Evolutionary conservation across 2,797 vertebrate genomes (phyloP).

Genomic region (Helarctos malayanus): DNA sequence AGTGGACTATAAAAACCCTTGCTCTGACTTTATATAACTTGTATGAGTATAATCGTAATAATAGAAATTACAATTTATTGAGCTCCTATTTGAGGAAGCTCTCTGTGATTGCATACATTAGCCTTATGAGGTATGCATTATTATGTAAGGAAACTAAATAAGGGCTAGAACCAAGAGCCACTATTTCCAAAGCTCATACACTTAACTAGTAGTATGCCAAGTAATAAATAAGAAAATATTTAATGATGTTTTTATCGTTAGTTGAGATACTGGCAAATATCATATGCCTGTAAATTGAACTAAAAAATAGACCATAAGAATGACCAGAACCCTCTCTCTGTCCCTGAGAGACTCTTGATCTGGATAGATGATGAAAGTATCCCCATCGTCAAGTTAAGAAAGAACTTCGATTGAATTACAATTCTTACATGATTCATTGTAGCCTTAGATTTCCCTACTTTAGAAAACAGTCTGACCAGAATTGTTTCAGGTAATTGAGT

Average conservation of each 20-base stretch:
- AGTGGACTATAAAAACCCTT: neutral
- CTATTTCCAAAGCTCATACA: neutral
- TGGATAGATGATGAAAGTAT: constrained; percentile 31
- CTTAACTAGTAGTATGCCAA: neutral
- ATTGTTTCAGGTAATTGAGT: neutral
- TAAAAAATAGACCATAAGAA: neutral
- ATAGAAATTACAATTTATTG: constrained; percentile 13
- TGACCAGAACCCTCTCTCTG: constrained; percentile 23
- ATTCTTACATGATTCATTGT: constrained; percentile 50
- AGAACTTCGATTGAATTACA: constrained; percentile 14
- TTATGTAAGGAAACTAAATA: neutral
- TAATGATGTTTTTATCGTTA: constrained; percentile 22
- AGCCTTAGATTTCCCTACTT: constrained; percentile 50
- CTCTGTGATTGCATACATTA: neutral
- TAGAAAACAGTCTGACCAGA: constrained; percentile 58
- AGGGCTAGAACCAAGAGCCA: neutral
- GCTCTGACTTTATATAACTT: neutral
- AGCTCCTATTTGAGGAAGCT: neutral
- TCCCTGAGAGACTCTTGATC: neutral
- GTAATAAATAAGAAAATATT: constrained; percentile 5
- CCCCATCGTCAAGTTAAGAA: constrained; percentile 35
- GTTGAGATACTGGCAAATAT: neutral
- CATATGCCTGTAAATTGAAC: neutral
- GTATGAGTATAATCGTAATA: neutral
- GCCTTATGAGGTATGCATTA: neutral